Percentiles rank a stretch among this genome's conserved stretches.
phyloP scores from a whole-genome alignment of 2,888 invertebrate species.

The Barypeithes pellucidus region DNA sequence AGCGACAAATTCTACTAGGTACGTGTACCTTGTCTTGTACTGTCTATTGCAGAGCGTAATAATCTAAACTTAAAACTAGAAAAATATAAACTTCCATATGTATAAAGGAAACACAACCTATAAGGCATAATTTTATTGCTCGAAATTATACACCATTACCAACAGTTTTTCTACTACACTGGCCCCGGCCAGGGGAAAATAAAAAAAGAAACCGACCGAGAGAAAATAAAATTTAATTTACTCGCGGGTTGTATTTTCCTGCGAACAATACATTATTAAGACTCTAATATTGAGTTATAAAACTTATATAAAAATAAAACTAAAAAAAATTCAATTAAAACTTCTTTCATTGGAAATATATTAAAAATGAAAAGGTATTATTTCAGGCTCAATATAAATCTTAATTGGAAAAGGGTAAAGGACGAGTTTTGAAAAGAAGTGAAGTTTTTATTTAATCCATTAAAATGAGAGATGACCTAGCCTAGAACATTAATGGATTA shows the following conservation, averaged over 20 bases:
- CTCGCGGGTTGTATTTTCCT: conserved; percentile 35
- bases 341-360: conserved; percentile 51
- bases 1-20: neutral
- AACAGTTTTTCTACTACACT: conserved; percentile 35
- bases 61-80: conserved; percentile 1
- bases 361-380: conserved; percentile 55
- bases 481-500: conserved; percentile 6
- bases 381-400: conserved; percentile 54
- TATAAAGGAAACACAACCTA: conserved; percentile 33
- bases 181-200: neutral
- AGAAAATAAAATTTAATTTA: conserved; percentile 45
- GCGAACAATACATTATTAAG: conserved; percentile 53
- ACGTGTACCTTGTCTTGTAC: neutral
- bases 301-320: conserved; percentile 51
- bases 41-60: neutral
- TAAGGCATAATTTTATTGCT: conserved; percentile 46
- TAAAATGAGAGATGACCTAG: conserved; percentile 20
- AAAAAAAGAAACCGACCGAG: conserved; percentile 20
- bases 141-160: conserved; percentile 39
- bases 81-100: conserved; percentile 30
- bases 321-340: conserved; percentile 51
- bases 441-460: conserved; percentile 35
- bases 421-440: conserved; percentile 38
- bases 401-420: conserved; percentile 51
- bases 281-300: conserved; percentile 51